Base-by-base conservation (phyloP, 2,797 vertebrate genomes). In the Pseudochirops corinnae region DNA sequence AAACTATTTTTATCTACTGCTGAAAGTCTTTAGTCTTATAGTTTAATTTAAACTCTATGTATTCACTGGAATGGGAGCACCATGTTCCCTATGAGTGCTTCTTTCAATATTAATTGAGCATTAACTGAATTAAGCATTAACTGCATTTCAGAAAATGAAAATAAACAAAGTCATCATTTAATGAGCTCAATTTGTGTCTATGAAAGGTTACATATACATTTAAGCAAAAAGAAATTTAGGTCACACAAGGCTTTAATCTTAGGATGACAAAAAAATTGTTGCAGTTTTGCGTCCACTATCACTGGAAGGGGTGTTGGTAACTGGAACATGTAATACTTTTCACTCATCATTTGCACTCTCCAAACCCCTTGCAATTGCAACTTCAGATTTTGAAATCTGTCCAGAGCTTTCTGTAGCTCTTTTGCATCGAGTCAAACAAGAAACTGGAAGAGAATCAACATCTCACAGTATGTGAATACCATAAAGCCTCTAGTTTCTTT, bases 121-220 rank as follows among this genome's bases (percentile, higher is more conserved):
- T 95, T 96, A 97, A 97, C 96, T 92, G 93, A 93, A 98, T 97
- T 97, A 94, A 98, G 92, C 53, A 94, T 96, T 95, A 96, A 95
- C 92, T 0, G 29, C 56, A 96, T 93, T 94, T 91, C 91, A 98
- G 95, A 94, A 96, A 95, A 94, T 96, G 97, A 95, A 95, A 97
- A 91, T 92, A 94, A 93, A 93, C 82, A 95, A 94, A 96, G 92
- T 94, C 62, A 97, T 95, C 56, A 87, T 93, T 96, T 94, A 56
- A 94, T 97, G 53, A 29, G 57, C 2, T 3, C 94, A 29, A 9
- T 56, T 95, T 90, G 94, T 96, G 16, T 94, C 90, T 60, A 95
- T 95, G 90, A 62, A 94, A 93, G 39, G 39, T 87, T 93, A 87
- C 93, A 52, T 28, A 55, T 90, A 93, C 16, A 93, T 87, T 93